Evolutionary conservation across 1,140 invertebrate species (phyloP).

Genomic region (Ceratosolen solmsi): DNA sequence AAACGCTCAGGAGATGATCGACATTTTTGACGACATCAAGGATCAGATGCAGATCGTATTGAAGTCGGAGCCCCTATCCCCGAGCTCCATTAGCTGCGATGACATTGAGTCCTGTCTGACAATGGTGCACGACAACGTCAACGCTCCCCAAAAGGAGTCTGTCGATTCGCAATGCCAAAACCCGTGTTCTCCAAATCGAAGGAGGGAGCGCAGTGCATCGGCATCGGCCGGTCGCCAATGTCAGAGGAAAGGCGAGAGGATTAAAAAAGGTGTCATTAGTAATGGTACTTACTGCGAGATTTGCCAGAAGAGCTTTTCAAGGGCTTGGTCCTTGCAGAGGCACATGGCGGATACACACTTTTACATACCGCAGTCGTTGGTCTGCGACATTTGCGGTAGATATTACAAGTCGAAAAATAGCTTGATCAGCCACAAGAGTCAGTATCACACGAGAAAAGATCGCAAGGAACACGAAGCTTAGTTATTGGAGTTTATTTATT

Average conservation of each 20-base stretch:
- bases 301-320: slow-evolving; percentile 73
- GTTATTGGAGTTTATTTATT: slow-evolving; percentile 58
- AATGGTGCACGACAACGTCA: neutral
- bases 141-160: neutral
- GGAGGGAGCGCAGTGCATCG: neutral
- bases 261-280: no score
- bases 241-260: neutral
- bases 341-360: slow-evolving; percentile 75
- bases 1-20: slow-evolving; percentile 63
- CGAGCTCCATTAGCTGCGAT: slow-evolving; percentile 35
- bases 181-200: no score
- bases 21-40: slow-evolving; percentile 68
- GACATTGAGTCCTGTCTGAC: neutral
- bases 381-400: slow-evolving; percentile 73
- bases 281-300: slow-evolving; percentile 69
- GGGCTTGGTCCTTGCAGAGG: slow-evolving; percentile 74
- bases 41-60: slow-evolving; percentile 66
- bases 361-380: slow-evolving; percentile 72
- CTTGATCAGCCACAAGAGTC: slow-evolving; percentile 74
- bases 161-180: neutral
- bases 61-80: slow-evolving; percentile 68
- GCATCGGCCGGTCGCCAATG: neutral
- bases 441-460: slow-evolving; percentile 71
- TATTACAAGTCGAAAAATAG: slow-evolving; percentile 75
- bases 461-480: slow-evolving; percentile 60